Base-by-base conservation (phyloP, 2,113 vertebrate species). In the Gobius niger region DNA sequence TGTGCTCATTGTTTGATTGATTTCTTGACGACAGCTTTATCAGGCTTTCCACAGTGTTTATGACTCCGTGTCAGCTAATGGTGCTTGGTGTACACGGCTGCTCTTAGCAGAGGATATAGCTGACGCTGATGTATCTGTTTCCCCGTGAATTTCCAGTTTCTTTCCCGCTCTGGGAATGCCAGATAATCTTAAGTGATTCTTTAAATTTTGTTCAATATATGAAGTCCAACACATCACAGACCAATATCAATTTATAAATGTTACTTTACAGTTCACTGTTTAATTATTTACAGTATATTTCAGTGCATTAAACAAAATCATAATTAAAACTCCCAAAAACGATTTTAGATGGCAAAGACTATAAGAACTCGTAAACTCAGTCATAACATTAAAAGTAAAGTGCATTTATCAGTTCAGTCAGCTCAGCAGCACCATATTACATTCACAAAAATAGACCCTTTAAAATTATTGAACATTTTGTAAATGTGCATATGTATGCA, bases 341-440 rank as follows among this genome's bases (percentile, higher is more conserved):
- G 65, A 74, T 74, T 53, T 66, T 64, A 67, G 66, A 64, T 57
- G 24, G 53, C 54, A 74, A 75, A 72, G 65, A 75, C 67, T 67
- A 77, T 78, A 63, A 79, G 64, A 84, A 81, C 47, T 78, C 65
- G 70, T 66, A 75, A 81, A 83, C 71, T 76, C 78, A 74, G 90
- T 87, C 88, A 82, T 78, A 86, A 85, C 84, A 85, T 65, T 77
- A 82, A 73, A 88, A 80, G 77, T 96, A 98, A 97, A 97, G 95
- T 97, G 96, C 96, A 96, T 94, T 93, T 94, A 93, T 92, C 78
- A 91, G 94, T 86, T 89, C 82, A 93, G 90, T 95, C 95, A 96
- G 96, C 96, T 95, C 95, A 96, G 96, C 96, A 98, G 96, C 96
- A 96, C 94, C 91, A 86, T 91, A 91, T 95, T 95, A 96, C 75